Evolutionary conservation across 2,113 vertebrate genomes (phyloP), one percentile per base, ranked within the genome.

Genomic region (Macquaria ambigua): DNA sequence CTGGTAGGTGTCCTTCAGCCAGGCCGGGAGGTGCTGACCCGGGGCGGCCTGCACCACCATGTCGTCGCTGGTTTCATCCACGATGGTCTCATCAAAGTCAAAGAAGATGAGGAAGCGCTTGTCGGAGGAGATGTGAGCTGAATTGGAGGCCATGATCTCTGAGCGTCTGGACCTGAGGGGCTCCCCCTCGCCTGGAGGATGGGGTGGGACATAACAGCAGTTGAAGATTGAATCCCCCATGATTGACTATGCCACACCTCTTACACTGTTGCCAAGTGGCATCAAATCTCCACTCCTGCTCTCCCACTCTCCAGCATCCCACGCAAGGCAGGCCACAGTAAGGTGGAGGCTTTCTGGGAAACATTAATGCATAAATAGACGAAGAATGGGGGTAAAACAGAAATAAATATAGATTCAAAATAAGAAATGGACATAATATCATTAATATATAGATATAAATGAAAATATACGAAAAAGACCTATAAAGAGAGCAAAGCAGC

Each of bases 51-150:
- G 96, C 50, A 96, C 81, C 62, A 99, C 95, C 0, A 96, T 96
- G 14, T 99, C 97, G 1, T 99, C 98, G 50, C 97, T 99, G 96
- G 98, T 98, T 83, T 99, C 98, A 0, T 98, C 96, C 91, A 99
- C 94, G 74, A 99, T 96, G 28, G 98, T 99, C 95, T 99, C 98
- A 0, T 99, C 98, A 0, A 99, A 99, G 92, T 99, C 98, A 0
- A 99, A 99, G 91, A 98, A 93, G 59, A 99, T 96, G 77, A 99
- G 95, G 94, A 97, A 97, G 16, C 92, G 96, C 23, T 96, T 97
- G 1, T 95, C 84, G 1, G 90, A 83, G 56, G 93, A 74, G 58
- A 91, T 77, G 23, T 89, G 83, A 1, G 87, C 11, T 0, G 92
- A 90, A 2, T 93, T 55, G 25, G 90, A 93, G 7, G 96, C 95